phyloP scores from a whole-genome alignment of 1,140 invertebrate species.

The Leptonema lineaticorne region DNA sequence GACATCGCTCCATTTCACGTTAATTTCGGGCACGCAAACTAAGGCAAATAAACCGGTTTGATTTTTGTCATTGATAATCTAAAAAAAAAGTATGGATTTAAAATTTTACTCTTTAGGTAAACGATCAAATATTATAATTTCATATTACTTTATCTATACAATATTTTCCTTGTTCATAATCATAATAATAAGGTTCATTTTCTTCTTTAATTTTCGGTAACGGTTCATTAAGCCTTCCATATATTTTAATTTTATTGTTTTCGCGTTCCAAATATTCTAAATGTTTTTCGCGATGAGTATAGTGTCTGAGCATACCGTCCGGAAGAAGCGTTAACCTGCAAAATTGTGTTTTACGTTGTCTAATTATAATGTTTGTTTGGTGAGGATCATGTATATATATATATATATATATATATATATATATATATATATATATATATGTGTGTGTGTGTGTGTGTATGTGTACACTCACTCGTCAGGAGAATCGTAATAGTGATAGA shows the following conservation, averaged over 20 bases:
- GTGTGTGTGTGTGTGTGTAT: not conserved
- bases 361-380: too few relatives aligned
- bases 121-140: not conserved
- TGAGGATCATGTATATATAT: too few relatives aligned
- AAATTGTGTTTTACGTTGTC: slow-evolving; percentile 22
- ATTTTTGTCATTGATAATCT: slow-evolving; percentile 45
- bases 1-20: slow-evolving; percentile 66
- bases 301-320: slow-evolving; percentile 70
- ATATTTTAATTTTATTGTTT: slow-evolving; percentile 46
- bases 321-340: slow-evolving; percentile 63
- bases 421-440: too few relatives aligned
- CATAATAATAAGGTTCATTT: slow-evolving; percentile 60
- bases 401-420: too few relatives aligned
- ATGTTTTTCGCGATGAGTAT: slow-evolving; percentile 60
- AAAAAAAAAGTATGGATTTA: not conserved
- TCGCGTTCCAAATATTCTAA: slow-evolving; percentile 56
- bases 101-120: not conserved
- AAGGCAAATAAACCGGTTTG: slow-evolving; percentile 64
- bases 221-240: slow-evolving; percentile 47
- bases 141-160: slow-evolving; percentile 71
- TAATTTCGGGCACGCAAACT: slow-evolving; percentile 71
- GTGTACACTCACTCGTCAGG: slow-evolving; percentile 50
- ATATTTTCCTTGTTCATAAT: slow-evolving; percentile 72
- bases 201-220: slow-evolving; percentile 48
- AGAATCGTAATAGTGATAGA: slow-evolving; percentile 63